A percentile compares a stretch with the other conserved stretches of the same genome.
These are phyloP conservation scores for Contarinia nasturtii DNA, from an alignment of 1,140 invertebrate species.

Conservation along the genomic window DNA sequence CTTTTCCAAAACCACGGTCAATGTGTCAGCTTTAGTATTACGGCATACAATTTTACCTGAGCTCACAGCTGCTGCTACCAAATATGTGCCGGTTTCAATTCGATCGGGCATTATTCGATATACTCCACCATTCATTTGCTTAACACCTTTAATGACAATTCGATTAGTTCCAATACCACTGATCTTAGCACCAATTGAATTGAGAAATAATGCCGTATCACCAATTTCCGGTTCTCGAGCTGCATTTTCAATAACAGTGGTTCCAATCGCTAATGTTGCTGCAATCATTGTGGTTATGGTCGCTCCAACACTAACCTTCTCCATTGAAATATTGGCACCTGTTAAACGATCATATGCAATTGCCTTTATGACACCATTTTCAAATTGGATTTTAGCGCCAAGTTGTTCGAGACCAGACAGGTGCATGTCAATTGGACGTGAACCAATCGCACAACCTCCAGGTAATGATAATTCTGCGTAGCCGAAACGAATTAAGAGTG, in stretches of 20 bases:
- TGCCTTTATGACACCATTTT: too few species aligned
- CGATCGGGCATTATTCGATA: constrained; percentile 12
- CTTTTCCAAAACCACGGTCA: constrained; percentile 7
- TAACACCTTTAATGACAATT: constrained; percentile 4
- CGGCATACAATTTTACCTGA: constrained; percentile 6
- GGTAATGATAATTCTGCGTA: too few species aligned
- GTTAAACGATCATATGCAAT: too few species aligned
- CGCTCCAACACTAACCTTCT: too few species aligned
- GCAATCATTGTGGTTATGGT: constrained; percentile 8
- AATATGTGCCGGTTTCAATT: constrained; percentile 14
- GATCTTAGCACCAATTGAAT: too few species aligned
- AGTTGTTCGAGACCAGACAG: too few species aligned
- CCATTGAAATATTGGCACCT: too few species aligned
- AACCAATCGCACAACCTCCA: too few species aligned
- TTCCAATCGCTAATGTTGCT: constrained; percentile 10
- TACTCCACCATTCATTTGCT: constrained; percentile 6
- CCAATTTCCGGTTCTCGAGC: constrained; percentile 15
- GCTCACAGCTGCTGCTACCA: constrained; percentile 10
- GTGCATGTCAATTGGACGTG: too few species aligned
- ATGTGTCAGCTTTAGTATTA: constrained; percentile 3
- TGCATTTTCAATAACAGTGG: constrained; percentile 12
- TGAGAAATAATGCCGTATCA: constrained; percentile 6
- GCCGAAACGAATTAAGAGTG: too few species aligned
- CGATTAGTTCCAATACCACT: too few species aligned
- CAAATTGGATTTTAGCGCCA: too few species aligned